These are phyloP conservation scores for Elaphurus davidianus DNA, from an alignment of 2,113 vertebrate genomes.

Conservation along the genomic window DNA sequence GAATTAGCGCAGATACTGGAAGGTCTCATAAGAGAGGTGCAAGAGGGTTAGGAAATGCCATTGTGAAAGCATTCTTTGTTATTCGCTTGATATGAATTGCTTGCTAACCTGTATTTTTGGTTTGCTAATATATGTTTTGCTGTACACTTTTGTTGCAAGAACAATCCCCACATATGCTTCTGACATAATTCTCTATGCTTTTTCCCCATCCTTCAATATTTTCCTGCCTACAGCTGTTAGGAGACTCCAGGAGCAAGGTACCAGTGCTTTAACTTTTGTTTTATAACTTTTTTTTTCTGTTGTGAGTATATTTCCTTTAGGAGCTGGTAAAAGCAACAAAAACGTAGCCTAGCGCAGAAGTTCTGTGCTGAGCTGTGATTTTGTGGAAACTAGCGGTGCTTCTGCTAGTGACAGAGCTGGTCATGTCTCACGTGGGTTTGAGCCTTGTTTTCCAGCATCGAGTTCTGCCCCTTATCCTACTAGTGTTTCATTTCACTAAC, in stretches of 20 bases:
- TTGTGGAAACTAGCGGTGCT: not conserved
- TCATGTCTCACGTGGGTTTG: conserved; percentile 19
- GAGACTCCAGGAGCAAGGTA: conserved; percentile 99
- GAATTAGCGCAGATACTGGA: not conserved
- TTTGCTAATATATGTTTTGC: conserved; percentile 85
- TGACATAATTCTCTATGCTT: conserved; percentile 92
- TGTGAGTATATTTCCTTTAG: conserved; percentile 69
- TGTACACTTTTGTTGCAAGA: conserved; percentile 85
- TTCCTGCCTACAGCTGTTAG: conserved; percentile 95
- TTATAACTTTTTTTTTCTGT: conserved; percentile 76
- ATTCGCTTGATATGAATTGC: conserved; percentile 74
- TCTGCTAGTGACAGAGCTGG: not conserved
- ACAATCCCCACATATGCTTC: conserved; percentile 84
- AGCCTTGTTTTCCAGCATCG: conserved; percentile 32
- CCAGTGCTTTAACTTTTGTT: conserved; percentile 84
- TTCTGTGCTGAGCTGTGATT: not conserved
- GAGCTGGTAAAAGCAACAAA: conserved; percentile 37
- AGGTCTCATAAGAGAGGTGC: not conserved
- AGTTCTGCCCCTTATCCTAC: not conserved
- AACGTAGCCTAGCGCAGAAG: conserved; percentile 1
- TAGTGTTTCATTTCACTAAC: conserved; percentile 26
- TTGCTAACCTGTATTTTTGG: conserved; percentile 79
- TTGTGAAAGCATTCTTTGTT: conserved; percentile 69
- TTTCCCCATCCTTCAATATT: conserved; percentile 89
- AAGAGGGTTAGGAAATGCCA: conserved; percentile 55